Evolutionary conservation across 1,140 invertebrate species (phyloP).

Genomic region (Vanessa atalanta): DNA sequence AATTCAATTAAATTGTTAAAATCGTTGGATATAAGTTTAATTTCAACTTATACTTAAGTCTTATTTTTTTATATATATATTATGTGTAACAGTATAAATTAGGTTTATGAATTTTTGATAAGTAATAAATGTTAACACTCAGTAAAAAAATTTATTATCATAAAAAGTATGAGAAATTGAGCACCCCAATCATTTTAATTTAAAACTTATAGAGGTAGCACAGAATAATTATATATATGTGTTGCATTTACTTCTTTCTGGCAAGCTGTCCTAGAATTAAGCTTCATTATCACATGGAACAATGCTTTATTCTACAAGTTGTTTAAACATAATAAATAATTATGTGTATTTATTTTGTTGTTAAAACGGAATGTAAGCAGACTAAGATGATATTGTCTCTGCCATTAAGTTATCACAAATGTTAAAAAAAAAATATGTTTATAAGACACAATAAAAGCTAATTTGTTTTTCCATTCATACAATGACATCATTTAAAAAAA

Average conservation of each 20-base stretch:
- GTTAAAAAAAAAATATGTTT: background rate
- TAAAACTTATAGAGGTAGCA: slow-evolving; percentile 14
- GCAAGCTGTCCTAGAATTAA: slow-evolving; percentile 21
- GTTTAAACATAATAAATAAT: background rate
- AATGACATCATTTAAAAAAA: background rate
- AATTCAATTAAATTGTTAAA: background rate
- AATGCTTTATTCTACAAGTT: no score
- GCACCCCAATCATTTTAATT: slow-evolving; percentile 64
- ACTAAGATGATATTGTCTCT: background rate
- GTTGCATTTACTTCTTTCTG: slow-evolving; percentile 23
- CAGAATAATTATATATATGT: slow-evolving; percentile 25
- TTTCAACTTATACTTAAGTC: no score
- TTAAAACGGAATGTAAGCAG: background rate
- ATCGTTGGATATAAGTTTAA: no score
- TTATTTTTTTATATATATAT: no score
- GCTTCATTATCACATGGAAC: no score
- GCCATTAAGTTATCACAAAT: background rate
- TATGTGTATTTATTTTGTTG: background rate
- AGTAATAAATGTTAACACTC: background rate
- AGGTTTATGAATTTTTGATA: background rate
- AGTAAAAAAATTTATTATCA: slow-evolving; percentile 60
- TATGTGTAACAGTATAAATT: background rate
- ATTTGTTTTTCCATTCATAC: background rate
- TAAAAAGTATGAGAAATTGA: slow-evolving; percentile 73
- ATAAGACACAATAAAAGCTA: background rate